Base-by-base conservation (phyloP, 2,113 vertebrate genomes). In the Actenoides hombroni region DNA sequence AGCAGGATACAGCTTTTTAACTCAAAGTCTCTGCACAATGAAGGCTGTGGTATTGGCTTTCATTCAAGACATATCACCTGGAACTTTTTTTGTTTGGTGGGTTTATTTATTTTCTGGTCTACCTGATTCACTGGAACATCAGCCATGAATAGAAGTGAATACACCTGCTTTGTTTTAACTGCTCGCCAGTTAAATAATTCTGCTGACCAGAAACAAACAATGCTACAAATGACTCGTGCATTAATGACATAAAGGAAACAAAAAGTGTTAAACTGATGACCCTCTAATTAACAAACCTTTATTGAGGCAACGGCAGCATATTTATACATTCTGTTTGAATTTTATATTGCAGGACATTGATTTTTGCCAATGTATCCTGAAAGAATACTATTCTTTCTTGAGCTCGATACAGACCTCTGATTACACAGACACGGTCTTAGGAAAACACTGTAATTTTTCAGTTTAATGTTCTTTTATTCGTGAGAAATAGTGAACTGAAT, bases 161-260 rank as follows among this genome's bases (percentile, higher is more conserved):
- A 63, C 4, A 83, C 25, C 67, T 83, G 39, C 70, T 93, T 92
- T 94, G 59, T 91, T 96, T 90, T 79, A 76, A 86, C 35, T 81
- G 56, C 26, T 92, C n/a, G 40, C 31, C 64, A 79, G 44, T 64
- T 46, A 86, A 88, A 57, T 88, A 81, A 85, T 60, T 86, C 68
- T 91, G 25, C 35, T 91, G 44, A 42, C 24, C 61, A 92, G 75
- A 88, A 94, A 80, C 37, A 81, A 92, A 85, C 60, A 13, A 60
- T 86, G 42, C 15, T 83, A 61, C 70, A 90, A 91, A 96, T 88
- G 23, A 81, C 64, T 63, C 71, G 20, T 71, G 35, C 11, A 26
- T 67, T 81, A 79, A 71, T 59, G 53, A 81, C 54, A 61, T 39
- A 83, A 83, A 87, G 73, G n/a, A 83, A 94, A 91, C 31, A 63